phyloP scores from a whole-genome alignment of 2,888 invertebrate species.

The Drosophila neonasuta region DNA sequence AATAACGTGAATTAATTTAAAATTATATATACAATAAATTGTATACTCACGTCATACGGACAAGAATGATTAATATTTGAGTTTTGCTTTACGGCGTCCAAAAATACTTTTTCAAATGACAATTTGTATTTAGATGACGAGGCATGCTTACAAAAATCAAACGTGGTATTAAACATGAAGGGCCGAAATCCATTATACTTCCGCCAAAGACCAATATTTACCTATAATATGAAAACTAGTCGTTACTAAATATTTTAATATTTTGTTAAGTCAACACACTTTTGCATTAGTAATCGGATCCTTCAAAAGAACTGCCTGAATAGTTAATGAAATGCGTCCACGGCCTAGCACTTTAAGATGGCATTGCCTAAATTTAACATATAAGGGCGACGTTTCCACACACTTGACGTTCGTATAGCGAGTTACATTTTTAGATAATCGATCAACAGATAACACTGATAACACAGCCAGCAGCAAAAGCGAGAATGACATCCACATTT shows the following conservation, averaged over 20 bases:
- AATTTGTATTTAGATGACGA: fast-evolving
- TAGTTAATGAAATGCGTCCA: not conserved
- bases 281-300: slow-evolving; percentile 6
- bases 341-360: slow-evolving; percentile 8
- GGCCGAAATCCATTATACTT: slow-evolving; percentile 32
- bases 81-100: fast-evolving
- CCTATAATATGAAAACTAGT: not conserved
- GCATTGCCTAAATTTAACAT: slow-evolving; percentile 4
- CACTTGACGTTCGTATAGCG: slow-evolving; percentile 18
- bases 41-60: slow-evolving; percentile 25
- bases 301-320: not conserved
- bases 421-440: not conserved
- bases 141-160: slow-evolving; percentile 30
- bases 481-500: not conserved
- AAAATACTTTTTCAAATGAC: not conserved
- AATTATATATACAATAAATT: not conserved
- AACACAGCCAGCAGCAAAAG: not conserved
- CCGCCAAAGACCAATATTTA: slow-evolving; percentile 22
- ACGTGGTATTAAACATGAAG: slow-evolving; percentile 23
- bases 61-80: slow-evolving; percentile 38
- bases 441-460: not conserved
- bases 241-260: no score
- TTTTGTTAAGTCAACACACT: no score
- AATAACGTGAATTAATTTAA: not conserved
- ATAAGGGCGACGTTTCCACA: slow-evolving; percentile 3